Base-by-base conservation (phyloP, 2,888 invertebrate species). In the Phragmatobia fuliginosa region DNA sequence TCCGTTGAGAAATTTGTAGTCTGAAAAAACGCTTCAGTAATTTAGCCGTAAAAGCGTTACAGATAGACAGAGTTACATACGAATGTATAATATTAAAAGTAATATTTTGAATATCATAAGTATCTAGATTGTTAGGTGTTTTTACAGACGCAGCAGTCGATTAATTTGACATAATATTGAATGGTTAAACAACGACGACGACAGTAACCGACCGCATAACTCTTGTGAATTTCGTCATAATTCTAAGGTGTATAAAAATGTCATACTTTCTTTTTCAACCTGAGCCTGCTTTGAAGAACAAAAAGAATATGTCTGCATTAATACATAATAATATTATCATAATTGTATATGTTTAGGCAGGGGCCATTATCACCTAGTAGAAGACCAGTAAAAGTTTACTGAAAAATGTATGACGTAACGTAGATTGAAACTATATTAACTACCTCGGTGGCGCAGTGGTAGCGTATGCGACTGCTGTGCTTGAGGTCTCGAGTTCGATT, bases 231-330 rank as follows among this genome's bases (percentile, higher is more conserved):
- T 62, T 32, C 14, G 31, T n/a, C 41, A 16, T 36, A 18, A 58
- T n/a, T 58, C 28, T 18, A n/a, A 59, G 45, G 25, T 21, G 33
- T 62, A 45, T 28, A 66, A 69, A 63, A 69, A 38, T 28, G 52
- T 68, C 45, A 18, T 52, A 66, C 70, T 63, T 70, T 70, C 70
- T 63, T 18, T 32, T 41, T 31, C 11, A 63, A 21, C 7, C 25
- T 32, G 41, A 10, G 16, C 58, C 45, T 28, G 16, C 59, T 60
- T 56, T 63, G 52, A 71, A 62, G 58, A 70, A 52, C 60, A 41
- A 32, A 45, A n/a, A 45, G 32, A 21, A 58, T 63, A 52, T 52
- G 38, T 38, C 63, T 63, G n/a, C 66, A 62, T 33, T 60, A 32
- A n/a, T n/a, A n/a, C n/a, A n/a, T n/a, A n/a, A n/a, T n/a, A n/a